Conservation (phyloP, 1,140 invertebrate species). For the Steinernema khuongi region DNA sequence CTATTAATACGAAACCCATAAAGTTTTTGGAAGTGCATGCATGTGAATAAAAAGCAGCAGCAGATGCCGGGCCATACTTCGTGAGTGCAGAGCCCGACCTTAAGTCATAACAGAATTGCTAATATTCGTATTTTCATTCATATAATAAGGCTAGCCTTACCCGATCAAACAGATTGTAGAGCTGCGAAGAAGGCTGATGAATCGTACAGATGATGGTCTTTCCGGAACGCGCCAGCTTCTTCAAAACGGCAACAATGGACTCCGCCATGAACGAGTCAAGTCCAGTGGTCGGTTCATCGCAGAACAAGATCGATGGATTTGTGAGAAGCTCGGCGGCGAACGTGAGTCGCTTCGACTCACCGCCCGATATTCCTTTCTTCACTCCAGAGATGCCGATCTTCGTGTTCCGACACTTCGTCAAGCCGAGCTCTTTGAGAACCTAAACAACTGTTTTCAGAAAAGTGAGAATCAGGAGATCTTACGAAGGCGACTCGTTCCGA, state of each 20-base stretch:
- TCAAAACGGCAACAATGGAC: conserved; percentile 68
- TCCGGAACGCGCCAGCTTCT: conserved; percentile 65
- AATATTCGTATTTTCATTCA: too few species aligned
- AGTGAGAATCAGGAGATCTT: background rate
- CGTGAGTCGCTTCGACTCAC: conserved; percentile 61
- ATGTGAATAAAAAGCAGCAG: too few species aligned
- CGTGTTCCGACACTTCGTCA: conserved; percentile 53
- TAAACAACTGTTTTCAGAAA: conserved; percentile 28
- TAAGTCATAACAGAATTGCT: too few species aligned
- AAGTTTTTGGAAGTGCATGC: too few species aligned
- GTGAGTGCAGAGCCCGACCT: too few species aligned
- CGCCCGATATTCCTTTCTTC: conserved; percentile 59
- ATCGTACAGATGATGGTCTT: conserved; percentile 77
- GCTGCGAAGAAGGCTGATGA: conserved; percentile 78
- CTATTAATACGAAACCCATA: too few species aligned
- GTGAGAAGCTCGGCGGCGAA: conserved; percentile 66
- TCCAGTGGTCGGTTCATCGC: conserved; percentile 76
- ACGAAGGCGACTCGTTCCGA: conserved; percentile 37
- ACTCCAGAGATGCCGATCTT: conserved; percentile 49
- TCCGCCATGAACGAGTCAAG: conserved; percentile 75
- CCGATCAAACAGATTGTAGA: conserved; percentile 73
- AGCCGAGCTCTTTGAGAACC: conserved; percentile 54
- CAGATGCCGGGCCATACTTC: too few species aligned
- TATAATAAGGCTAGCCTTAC: too few species aligned
- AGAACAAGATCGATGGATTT: conserved; percentile 73